Percentiles rank a stretch among this genome's conserved stretches.
Conservation (phyloP, 2,113 vertebrate genomes). For the Urocitellus parryii region DNA sequence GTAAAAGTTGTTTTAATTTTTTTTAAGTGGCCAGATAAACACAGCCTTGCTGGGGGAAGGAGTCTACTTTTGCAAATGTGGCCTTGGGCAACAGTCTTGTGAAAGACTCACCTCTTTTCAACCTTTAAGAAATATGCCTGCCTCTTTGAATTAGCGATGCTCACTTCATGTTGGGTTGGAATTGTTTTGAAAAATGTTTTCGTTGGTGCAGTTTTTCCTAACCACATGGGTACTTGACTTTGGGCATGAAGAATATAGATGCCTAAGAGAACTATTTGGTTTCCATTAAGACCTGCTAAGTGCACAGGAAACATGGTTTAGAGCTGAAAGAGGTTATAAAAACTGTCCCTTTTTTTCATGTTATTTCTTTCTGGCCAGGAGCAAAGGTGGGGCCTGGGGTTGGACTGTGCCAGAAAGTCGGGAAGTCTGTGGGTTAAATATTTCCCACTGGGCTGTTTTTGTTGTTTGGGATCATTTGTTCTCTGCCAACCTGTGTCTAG, state of each 20-base stretch:
- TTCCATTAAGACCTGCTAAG: constrained; percentile 85
- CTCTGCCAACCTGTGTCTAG: constrained; percentile 22
- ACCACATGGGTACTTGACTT: constrained; percentile 78
- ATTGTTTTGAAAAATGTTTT: constrained; percentile 75
- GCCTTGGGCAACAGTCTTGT: constrained; percentile 58
- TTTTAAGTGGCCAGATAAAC: constrained; percentile 76
- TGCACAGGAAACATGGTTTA: constrained; percentile 83
- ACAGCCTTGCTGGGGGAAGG: constrained; percentile 72
- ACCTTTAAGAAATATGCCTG: constrained; percentile 58
- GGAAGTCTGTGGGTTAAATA: constrained; percentile 31
- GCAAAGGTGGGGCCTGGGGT: background rate
- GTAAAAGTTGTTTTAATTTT: constrained; percentile 81
- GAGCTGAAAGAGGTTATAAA: constrained; percentile 66
- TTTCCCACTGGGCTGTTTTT: constrained; percentile 40
- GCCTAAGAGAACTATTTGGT: constrained; percentile 82
- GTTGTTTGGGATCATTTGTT: constrained; percentile 17
- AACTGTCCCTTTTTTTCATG: constrained; percentile 36
- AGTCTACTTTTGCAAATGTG: constrained; percentile 65
- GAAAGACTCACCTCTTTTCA: constrained; percentile 64
- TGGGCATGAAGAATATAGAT: constrained; percentile 77
- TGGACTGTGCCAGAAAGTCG: background rate
- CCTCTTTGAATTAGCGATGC: constrained; percentile 57
- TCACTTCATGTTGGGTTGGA: constrained; percentile 63
- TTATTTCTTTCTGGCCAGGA: constrained; percentile 55
- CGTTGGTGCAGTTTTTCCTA: constrained; percentile 76